Percentiles rank a stretch among this genome's conserved stretches.
phyloP scores from a whole-genome alignment of 2,113 vertebrate genomes.

The Pseudorectes ferrugineus region DNA sequence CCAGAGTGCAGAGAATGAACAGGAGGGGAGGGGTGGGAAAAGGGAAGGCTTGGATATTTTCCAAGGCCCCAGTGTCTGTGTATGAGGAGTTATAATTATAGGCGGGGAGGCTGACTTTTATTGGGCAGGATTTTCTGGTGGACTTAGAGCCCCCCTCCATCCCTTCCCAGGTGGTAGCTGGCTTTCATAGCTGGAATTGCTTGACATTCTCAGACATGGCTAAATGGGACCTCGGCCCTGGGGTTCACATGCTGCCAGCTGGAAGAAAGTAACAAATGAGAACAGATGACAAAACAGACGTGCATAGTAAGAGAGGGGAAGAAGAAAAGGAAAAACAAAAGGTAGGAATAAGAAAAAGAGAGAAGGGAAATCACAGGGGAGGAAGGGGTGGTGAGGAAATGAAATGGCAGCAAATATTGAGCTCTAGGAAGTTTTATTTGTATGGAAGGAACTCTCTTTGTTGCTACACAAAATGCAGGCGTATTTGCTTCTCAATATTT shows the following conservation, averaged over 20 bases:
- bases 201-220: constrained; percentile 23
- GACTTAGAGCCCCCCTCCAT: constrained; percentile 23
- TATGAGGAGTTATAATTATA: constrained; percentile 57
- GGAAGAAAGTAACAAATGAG: constrained; percentile 54
- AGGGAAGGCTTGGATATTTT: constrained; percentile 50
- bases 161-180: constrained; percentile 41
- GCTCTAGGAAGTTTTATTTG: not conserved
- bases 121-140: constrained; percentile 64
- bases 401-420: not conserved
- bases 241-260: constrained; percentile 27
- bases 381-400: not conserved
- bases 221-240: not conserved
- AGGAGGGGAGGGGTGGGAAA: not conserved
- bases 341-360: constrained; percentile 39
- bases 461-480: not conserved
- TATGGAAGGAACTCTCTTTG: not conserved
- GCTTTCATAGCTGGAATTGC: constrained; percentile 36
- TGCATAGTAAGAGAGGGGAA: constrained; percentile 7
- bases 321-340: constrained; percentile 45
- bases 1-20: not conserved
- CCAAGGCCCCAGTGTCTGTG: constrained; percentile 47
- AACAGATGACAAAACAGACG: constrained; percentile 50
- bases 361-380: not conserved
- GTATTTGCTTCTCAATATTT: not conserved
- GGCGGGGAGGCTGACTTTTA: constrained; percentile 54